Conservation (phyloP, 2,113 vertebrate species). For the Entelurus aequoreus region DNA sequence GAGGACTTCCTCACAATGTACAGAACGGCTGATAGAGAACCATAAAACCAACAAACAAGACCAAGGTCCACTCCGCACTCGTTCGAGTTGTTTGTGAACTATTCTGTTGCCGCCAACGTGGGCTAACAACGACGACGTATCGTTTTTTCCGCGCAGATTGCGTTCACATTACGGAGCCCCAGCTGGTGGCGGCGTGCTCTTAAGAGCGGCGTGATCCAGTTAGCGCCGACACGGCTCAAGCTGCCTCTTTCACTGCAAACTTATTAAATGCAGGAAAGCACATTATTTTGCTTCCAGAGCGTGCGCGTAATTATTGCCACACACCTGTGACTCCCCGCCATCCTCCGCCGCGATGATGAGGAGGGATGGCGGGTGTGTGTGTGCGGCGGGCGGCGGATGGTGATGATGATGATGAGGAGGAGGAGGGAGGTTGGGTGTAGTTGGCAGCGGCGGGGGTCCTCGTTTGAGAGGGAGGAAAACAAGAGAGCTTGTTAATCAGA, state of each 20-base stretch:
- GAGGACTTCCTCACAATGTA: too few species aligned
- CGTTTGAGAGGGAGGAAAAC: conserved; percentile 67
- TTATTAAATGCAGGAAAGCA: conserved; percentile 96
- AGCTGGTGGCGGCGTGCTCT: conserved; percentile 96
- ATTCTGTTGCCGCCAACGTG: conserved; percentile 96
- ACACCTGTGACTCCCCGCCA: conserved; percentile 94
- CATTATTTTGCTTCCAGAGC: conserved; percentile 84
- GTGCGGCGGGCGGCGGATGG: conserved; percentile 36
- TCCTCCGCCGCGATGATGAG: conserved; percentile 60
- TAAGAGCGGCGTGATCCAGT: conserved; percentile 99
- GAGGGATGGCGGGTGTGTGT: conserved; percentile 41
- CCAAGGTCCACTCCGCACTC: too few species aligned
- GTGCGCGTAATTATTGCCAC: conserved; percentile 93
- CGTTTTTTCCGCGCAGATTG: conserved; percentile 99
- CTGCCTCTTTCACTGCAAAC: conserved; percentile 91
- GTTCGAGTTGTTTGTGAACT: conserved; percentile 81
- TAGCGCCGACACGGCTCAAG: conserved; percentile 81
- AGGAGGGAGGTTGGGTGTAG: conserved; percentile 57
- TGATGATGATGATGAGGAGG: conserved; percentile 27
- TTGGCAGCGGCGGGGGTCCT: conserved; percentile 71
- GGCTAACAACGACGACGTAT: conserved; percentile 97
- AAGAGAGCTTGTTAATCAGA: conserved; percentile 75
- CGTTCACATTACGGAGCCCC: conserved; percentile 96
- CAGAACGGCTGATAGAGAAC: too few species aligned
- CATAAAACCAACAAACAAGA: too few species aligned